Base-by-base conservation (phyloP, 2,797 vertebrate genomes). In the Rhinichthys osculus region DNA sequence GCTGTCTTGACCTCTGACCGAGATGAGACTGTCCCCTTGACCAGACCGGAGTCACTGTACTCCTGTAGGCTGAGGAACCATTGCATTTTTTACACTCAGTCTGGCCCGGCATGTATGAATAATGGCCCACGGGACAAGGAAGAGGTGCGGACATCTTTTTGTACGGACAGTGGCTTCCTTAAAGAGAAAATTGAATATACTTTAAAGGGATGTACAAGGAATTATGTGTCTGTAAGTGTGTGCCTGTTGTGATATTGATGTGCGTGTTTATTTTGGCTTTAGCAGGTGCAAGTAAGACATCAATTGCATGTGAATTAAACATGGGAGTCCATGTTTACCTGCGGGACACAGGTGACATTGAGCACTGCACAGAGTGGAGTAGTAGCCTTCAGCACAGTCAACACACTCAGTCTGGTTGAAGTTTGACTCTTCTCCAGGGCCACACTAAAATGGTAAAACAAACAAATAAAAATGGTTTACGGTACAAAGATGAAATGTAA, bases 81-180 rank as follows among this genome's bases (percentile, higher is more conserved):
- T 94, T 94, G 85, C 95, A 96, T 59, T 81, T 91, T 62, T 40
- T 91, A 84, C 96, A 96, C 17, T 85, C 86, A 7, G 87, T 91
- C 89, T 96, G 95, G 21, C 93, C 94, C 14, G 87, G 83, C 71
- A 82, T 69, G 64, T 93, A 94, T 44, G 93, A 87, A 72, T 90
- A 92, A 73, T 91, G 93, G 17, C 93, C 95, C 8, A 89, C 78
- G 14, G 94, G 93, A 89, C 95, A 95, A 2, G 90, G 83, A 42
- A 95, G 89, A 0, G 95, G 95, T 84, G 93, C 90, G 7, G 91
- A 89, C 88, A 92, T 95, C 27, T 93, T 92, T 54, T 67, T 89
- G n/a, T 92, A 85, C n/a, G 96, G 95, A 90, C 95, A 96, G 85
- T 93, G 93, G 84, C 90, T 94, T 67, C 95, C 95, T 96, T 82